Conservation (phyloP, 2,888 invertebrate species). For the Lordiphosa andalusiaca region DNA sequence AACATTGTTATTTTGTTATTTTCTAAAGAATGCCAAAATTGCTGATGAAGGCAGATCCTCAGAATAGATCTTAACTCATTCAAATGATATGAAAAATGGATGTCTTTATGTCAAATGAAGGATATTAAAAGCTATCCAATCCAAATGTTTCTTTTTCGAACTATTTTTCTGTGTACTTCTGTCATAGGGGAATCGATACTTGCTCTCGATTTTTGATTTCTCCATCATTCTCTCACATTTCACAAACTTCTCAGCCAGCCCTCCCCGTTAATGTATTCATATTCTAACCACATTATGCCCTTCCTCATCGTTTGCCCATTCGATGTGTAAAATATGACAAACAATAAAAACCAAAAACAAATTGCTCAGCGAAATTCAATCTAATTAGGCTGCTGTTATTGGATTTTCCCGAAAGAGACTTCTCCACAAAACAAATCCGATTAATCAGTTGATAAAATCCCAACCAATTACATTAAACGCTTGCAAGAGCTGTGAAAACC, state of each 20-base stretch:
- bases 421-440: slow-evolving; percentile 58
- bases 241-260: slow-evolving; percentile 8
- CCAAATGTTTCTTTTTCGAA: too few species aligned
- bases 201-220: too few species aligned
- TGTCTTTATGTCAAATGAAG: too few species aligned
- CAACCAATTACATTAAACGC: slow-evolving; percentile 74
- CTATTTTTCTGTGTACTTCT: too few species aligned
- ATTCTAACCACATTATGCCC: slow-evolving; percentile 30
- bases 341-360: slow-evolving; percentile 21
- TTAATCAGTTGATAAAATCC: slow-evolving; percentile 49
- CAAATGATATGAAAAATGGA: too few species aligned
- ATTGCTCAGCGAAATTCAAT: slow-evolving; percentile 48
- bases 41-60: too few species aligned
- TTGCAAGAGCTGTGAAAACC: slow-evolving; percentile 32
- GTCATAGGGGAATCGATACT: too few species aligned
- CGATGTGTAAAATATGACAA: slow-evolving; percentile 56
- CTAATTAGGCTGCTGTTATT: slow-evolving; percentile 73
- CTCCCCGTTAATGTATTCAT: slow-evolving; percentile 30
- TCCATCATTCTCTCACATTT: neutral
- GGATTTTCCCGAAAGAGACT: slow-evolving; percentile 12
- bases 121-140: too few species aligned
- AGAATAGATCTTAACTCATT: too few species aligned
- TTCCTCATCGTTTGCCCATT: slow-evolving; percentile 22
- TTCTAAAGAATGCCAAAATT: too few species aligned
- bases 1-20: too few species aligned